Evolutionary conservation across 2,113 vertebrate species (phyloP).

Genomic region (Cromileptes altivelis): DNA sequence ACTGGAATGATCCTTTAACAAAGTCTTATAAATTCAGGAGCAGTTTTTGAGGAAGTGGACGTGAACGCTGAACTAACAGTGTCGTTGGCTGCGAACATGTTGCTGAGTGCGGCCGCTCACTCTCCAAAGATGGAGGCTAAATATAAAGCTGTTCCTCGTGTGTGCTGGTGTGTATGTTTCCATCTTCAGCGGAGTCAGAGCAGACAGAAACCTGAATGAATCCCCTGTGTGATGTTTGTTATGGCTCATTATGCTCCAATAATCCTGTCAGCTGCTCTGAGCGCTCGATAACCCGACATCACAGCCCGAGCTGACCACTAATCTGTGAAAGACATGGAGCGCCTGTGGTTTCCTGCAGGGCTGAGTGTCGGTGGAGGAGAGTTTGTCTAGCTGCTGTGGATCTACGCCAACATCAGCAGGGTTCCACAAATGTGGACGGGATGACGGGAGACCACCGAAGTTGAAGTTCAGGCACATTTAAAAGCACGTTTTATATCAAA

Average conservation of each 20-base stretch:
- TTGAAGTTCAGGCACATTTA: background rate
- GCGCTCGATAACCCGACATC: constrained; percentile 25
- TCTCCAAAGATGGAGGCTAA: background rate
- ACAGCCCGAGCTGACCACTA: constrained; percentile 26
- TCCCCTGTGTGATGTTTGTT: background rate
- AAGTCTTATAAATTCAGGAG: background rate
- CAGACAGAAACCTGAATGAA: background rate
- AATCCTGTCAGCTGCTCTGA: constrained; percentile 32
- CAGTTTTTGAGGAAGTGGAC: too few relatives aligned
- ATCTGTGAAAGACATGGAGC: constrained; percentile 9
- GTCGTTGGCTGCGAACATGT: background rate
- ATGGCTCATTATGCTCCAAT: constrained; percentile 9
- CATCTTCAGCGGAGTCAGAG: background rate
- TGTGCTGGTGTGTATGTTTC: background rate
- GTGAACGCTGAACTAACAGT: too few relatives aligned
- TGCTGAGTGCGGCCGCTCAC: background rate
- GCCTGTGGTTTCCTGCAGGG: constrained; percentile 30
- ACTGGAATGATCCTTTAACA: background rate
- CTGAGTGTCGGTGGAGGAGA: background rate
- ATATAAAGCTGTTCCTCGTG: background rate
- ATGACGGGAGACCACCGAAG: constrained; percentile 24
- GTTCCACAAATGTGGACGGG: constrained; percentile 34
- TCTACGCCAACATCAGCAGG: constrained; percentile 28
- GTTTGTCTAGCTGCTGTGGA: constrained; percentile 31
- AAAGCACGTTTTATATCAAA: background rate